These are phyloP conservation scores for Alca torda DNA, from an alignment of 2,797 vertebrate species.

Conservation along the genomic window DNA sequence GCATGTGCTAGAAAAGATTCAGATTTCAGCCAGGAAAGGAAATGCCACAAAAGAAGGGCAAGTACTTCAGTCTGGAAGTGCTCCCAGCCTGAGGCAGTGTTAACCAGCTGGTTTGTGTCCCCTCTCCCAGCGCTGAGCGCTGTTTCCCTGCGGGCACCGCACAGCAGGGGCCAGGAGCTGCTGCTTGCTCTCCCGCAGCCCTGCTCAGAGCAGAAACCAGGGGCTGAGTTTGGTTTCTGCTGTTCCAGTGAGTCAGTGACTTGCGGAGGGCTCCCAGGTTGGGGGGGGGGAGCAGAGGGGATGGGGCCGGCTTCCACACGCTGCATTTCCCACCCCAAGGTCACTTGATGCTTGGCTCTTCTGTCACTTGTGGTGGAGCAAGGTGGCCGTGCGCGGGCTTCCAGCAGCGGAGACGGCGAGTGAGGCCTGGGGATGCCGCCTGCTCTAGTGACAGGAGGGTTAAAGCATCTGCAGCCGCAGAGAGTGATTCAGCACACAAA, in stretches of 20 bases:
- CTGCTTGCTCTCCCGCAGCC: rapidly evolving
- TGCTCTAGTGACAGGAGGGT: background rate
- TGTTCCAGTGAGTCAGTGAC: background rate
- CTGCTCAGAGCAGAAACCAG: background rate
- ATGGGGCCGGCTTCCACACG: background rate
- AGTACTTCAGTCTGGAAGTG: background rate
- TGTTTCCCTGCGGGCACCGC: rapidly evolving
- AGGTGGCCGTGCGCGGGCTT: rapidly evolving
- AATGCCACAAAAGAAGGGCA: background rate
- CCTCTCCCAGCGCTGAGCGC: background rate
- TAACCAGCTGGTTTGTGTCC: background rate
- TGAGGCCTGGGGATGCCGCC: background rate
- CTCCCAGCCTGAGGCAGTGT: background rate
- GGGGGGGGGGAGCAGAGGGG: background rate
- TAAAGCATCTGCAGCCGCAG: background rate
- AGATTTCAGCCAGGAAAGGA: background rate
- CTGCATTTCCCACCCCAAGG: rapidly evolving
- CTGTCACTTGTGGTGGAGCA: background rate
- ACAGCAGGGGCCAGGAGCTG: background rate
- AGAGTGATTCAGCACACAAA: rapidly evolving
- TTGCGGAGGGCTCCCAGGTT: background rate
- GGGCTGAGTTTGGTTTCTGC: background rate
- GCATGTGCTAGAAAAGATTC: background rate
- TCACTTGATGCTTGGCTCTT: background rate
- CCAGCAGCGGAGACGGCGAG: rapidly evolving